phyloP scores from a whole-genome alignment of 2,113 vertebrate genomes.

The Narcine bancroftii region DNA sequence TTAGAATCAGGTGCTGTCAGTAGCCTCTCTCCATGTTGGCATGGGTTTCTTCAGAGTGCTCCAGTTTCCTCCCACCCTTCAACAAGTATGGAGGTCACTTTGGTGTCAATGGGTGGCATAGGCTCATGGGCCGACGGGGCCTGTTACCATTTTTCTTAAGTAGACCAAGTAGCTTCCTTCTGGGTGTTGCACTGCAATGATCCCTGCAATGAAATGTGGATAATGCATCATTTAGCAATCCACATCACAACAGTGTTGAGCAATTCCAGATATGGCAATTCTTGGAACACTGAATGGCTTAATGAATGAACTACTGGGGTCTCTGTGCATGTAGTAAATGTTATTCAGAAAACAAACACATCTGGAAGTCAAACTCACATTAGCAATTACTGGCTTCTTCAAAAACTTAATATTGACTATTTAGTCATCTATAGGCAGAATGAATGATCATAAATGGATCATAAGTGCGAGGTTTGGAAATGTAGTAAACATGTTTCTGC shows the following conservation, averaged over 20 bases:
- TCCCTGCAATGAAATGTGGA: not conserved
- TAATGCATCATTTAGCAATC: not conserved
- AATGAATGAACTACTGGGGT: not conserved
- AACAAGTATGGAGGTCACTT: too few species aligned
- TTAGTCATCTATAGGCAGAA: not conserved
- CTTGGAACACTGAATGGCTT: not conserved
- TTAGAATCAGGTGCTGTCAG: too few species aligned
- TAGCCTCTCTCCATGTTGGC: too few species aligned
- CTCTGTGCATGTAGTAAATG: not conserved
- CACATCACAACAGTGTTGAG: not conserved
- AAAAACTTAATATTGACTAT: not conserved
- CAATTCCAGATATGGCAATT: not conserved
- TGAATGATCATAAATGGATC: not conserved
- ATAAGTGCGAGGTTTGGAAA: too few species aligned
- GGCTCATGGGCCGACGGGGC: too few species aligned
- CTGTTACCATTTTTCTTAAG: too few species aligned
- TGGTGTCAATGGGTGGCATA: too few species aligned
- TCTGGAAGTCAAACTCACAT: not conserved
- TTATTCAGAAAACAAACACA: not conserved
- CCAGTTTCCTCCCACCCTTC: too few species aligned
- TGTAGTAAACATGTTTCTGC: too few species aligned
- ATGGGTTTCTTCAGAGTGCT: too few species aligned
- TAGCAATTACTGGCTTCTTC: not conserved
- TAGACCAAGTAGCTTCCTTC: too few species aligned
- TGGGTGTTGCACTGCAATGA: too few species aligned